These are phyloP conservation scores for Cacatua alba DNA, from an alignment of 2,113 vertebrate genomes.

Conservation along the genomic window DNA sequence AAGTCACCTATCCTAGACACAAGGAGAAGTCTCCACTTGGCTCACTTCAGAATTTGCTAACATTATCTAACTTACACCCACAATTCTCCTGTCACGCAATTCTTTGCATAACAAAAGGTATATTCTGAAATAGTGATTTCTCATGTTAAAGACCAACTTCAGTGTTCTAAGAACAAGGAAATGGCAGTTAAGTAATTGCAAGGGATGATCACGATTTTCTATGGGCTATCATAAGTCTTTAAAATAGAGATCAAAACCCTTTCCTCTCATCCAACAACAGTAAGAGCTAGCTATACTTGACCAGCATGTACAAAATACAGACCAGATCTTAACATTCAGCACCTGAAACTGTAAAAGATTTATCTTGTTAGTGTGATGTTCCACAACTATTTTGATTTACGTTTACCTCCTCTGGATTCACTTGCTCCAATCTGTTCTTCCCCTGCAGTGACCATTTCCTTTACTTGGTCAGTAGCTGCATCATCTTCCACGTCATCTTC, in stretches of 20 bases:
- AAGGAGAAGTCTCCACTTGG: not conserved
- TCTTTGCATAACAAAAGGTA: not conserved
- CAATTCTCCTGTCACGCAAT: not conserved
- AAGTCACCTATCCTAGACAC: not conserved
- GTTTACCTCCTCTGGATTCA: conserved; percentile 82
- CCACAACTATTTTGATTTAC: not conserved
- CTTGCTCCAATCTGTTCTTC: conserved; percentile 25
- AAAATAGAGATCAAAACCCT: not conserved
- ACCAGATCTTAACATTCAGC: not conserved
- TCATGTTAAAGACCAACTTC: not conserved
- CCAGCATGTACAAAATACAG: not conserved
- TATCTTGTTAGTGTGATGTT: not conserved
- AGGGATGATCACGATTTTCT: not conserved
- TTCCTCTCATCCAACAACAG: not conserved
- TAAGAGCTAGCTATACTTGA: not conserved
- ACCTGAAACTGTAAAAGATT: not conserved
- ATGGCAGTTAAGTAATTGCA: not conserved
- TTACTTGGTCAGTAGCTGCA: not conserved
- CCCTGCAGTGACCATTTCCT: conserved; percentile 30
- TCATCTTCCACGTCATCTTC: conserved; percentile 43
- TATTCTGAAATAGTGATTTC: not conserved
- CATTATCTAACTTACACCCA: not conserved
- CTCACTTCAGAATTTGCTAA: not conserved
- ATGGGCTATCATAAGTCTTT: not conserved
- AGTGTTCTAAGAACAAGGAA: not conserved